Percentiles rank a stretch among this genome's conserved stretches.
Conservation (phyloP, 2,113 vertebrate species). For the Tiliqua scincoides region DNA sequence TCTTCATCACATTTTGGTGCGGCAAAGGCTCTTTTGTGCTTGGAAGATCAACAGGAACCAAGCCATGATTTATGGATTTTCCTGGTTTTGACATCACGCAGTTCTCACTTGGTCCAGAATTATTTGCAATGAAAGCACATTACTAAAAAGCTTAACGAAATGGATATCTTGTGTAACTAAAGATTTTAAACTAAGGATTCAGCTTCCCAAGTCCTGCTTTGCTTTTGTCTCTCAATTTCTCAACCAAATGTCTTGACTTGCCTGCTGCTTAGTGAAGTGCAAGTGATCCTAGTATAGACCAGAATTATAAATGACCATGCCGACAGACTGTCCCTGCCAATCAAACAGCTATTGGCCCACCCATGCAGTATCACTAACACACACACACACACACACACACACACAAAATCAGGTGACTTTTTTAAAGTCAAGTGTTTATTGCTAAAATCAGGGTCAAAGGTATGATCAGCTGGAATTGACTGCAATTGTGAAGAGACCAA, state of each 20-base stretch:
- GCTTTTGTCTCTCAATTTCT: constrained; percentile 77
- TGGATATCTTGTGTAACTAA: background rate
- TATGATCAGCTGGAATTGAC: background rate
- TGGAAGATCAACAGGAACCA: constrained; percentile 84
- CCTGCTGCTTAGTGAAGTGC: constrained; percentile 78
- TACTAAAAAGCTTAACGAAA: constrained; percentile 60
- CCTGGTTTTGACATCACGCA: constrained; percentile 86
- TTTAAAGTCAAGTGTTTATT: constrained; percentile 2
- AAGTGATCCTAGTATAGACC: constrained; percentile 85
- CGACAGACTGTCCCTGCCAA: constrained; percentile 87
- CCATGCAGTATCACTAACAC: constrained; percentile 68
- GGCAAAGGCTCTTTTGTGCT: constrained; percentile 83
- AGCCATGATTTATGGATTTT: constrained; percentile 81
- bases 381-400: constrained; percentile 42
- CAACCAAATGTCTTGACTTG: constrained; percentile 78
- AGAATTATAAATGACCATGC: constrained; percentile 89
- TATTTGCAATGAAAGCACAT: constrained; percentile 85
- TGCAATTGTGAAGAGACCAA: background rate
- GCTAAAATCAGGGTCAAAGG: constrained; percentile 9
- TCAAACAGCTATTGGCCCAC: constrained; percentile 86
- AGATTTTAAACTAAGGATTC: constrained; percentile 47
- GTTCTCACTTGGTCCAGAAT: constrained; percentile 62
- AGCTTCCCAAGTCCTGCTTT: constrained; percentile 69
- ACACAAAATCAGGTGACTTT: constrained; percentile 35
- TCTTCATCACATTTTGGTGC: constrained; percentile 93